Evolutionary conservation across 2,113 vertebrate species (phyloP).

Genomic region (Theristicus caerulescens): DNA sequence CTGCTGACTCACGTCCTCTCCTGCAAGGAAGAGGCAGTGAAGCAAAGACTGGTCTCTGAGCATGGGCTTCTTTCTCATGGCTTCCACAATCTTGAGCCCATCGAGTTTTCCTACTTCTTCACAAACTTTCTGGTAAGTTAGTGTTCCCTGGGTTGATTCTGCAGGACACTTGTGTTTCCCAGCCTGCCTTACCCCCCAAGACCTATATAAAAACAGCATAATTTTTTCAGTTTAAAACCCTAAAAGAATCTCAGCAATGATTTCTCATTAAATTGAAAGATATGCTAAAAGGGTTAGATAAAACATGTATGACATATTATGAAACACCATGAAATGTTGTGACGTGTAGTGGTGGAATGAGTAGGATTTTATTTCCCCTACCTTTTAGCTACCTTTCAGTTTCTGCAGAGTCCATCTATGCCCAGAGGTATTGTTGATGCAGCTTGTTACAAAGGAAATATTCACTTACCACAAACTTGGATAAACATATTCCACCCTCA

Average conservation of each 20-base stretch:
- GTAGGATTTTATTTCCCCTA: not conserved
- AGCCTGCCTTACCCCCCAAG: not conserved
- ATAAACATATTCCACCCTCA: not conserved
- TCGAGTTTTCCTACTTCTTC: not conserved
- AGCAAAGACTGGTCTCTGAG: not conserved
- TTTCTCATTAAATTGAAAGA: slow-evolving; percentile 7
- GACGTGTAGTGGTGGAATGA: not conserved
- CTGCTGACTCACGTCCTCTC: slow-evolving; percentile 51
- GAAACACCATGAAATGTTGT: not conserved
- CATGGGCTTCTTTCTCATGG: not conserved
- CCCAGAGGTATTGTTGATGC: not conserved
- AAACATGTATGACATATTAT: not conserved
- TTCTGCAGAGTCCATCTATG: not conserved
- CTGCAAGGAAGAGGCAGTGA: slow-evolving; percentile 26
- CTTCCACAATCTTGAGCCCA: not conserved
- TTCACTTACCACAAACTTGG: not conserved
- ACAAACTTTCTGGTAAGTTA: not conserved
- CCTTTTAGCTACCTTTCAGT: not conserved
- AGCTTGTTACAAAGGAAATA: not conserved
- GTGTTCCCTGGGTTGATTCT: not conserved
- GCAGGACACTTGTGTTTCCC: not conserved
- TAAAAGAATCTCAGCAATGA: not conserved
- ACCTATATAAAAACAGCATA: not conserved
- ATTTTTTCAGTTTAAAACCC: not conserved
- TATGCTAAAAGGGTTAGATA: not conserved